A percentile compares a stretch with the other conserved stretches of the same genome.
Conservation (phyloP, 2,113 vertebrate genomes). For the Nycticryphes semicollaris region DNA sequence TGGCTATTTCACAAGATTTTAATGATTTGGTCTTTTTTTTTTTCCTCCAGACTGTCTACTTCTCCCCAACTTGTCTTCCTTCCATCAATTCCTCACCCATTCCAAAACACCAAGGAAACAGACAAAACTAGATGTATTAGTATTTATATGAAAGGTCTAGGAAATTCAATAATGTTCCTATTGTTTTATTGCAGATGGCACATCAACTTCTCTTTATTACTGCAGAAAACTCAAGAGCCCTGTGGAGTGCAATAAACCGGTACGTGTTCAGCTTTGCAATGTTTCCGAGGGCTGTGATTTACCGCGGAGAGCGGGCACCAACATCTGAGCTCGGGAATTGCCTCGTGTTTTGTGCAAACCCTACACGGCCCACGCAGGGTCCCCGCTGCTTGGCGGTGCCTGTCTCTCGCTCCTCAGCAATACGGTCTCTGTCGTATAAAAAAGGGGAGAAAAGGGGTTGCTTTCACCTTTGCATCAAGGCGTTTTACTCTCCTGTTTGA, state of each 20-base stretch:
- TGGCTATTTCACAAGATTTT: not conserved
- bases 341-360: slow-evolving; percentile 8
- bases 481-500: not conserved
- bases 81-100: not conserved
- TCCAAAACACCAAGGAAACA: slow-evolving; percentile 5
- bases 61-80: not conserved
- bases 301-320: not conserved
- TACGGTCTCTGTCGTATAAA: not conserved
- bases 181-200: slow-evolving; percentile 71
- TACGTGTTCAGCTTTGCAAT: slow-evolving; percentile 58
- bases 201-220: slow-evolving; percentile 70
- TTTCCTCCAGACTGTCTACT: not conserved
- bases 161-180: slow-evolving; percentile 62
- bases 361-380: not conserved
- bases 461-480: not conserved
- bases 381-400: not conserved
- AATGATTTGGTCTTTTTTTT: not conserved
- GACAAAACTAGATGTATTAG: slow-evolving; percentile 17
- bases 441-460: too few relatives aligned
- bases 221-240: slow-evolving; percentile 71
- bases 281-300: slow-evolving; percentile 58
- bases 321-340: slow-evolving; percentile 7
- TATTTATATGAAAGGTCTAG: slow-evolving; percentile 54
- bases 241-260: slow-evolving; percentile 58
- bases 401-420: not conserved